These are phyloP conservation scores for Ctenopoma multispine DNA, from an alignment of 2,797 vertebrate genomes.

Conservation along the genomic window DNA sequence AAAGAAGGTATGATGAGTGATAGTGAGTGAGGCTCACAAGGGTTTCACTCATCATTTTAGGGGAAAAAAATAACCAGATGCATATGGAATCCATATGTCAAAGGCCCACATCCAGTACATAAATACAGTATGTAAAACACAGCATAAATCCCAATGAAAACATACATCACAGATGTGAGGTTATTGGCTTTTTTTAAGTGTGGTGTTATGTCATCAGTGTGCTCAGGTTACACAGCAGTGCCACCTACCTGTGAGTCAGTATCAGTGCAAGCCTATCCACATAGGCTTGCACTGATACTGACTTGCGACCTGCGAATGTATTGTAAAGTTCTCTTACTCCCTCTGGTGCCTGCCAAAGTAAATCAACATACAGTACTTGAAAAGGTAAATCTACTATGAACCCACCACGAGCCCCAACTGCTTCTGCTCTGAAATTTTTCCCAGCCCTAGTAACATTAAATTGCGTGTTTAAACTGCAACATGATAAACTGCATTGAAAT, in stretches of 20 bases:
- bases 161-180: constrained; percentile 39
- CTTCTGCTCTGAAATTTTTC: neutral
- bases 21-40: neutral
- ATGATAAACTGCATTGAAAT: too few species aligned
- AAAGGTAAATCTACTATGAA: constrained; percentile 9
- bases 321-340: constrained; percentile 61
- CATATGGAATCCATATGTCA: constrained; percentile 13
- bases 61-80: neutral
- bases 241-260: constrained; percentile 53
- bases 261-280: constrained; percentile 38
- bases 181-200: constrained; percentile 2
- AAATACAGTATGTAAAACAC: constrained; percentile 1
- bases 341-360: constrained; percentile 66
- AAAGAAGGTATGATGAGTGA: constrained; percentile 1
- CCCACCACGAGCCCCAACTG: neutral
- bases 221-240: constrained; percentile 43
- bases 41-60: constrained; percentile 1
- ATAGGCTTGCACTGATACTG: too few species aligned
- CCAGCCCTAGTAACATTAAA: neutral
- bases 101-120: neutral
- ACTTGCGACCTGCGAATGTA: neutral
- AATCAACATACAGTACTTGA: constrained; percentile 33
- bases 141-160: constrained; percentile 35
- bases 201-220: constrained; percentile 53
- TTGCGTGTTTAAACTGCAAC: too few species aligned